phyloP scores from a whole-genome alignment of 2,113 vertebrate species.

The Rhea pennata region DNA sequence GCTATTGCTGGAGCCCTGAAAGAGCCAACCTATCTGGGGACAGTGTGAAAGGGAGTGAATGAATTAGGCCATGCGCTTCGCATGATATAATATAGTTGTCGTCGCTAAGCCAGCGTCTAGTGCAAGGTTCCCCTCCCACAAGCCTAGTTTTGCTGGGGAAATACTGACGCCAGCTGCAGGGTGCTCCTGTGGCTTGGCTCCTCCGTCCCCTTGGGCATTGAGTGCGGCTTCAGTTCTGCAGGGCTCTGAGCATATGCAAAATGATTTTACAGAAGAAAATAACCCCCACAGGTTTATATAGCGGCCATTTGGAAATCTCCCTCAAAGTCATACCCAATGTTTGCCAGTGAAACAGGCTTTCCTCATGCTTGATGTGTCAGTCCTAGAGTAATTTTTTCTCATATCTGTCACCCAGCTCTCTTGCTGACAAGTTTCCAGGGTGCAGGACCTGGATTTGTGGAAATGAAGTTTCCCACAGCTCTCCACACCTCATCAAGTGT shows the following conservation, averaged over 20 bases:
- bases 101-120: not conserved
- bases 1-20: not conserved
- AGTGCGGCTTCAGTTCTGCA: not conserved
- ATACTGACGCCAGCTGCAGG: not conserved
- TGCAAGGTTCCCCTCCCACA: not conserved
- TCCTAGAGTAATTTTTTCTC: not conserved
- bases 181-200: not conserved
- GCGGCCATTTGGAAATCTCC: not conserved
- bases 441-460: not conserved
- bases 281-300: not conserved
- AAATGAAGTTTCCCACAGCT: not conserved
- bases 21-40: not conserved
- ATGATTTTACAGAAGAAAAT: not conserved
- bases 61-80: not conserved
- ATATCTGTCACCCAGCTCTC: not conserved
- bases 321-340: not conserved
- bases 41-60: not conserved
- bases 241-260: not conserved
- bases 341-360: not conserved
- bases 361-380: not conserved
- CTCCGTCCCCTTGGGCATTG: rapidly evolving
- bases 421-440: not conserved
- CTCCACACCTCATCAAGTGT: not conserved
- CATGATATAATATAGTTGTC: not conserved
- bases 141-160: not conserved